Evolutionary conservation across 2,113 vertebrate genomes (phyloP).

Genomic region (Phaethornis superciliosus): DNA sequence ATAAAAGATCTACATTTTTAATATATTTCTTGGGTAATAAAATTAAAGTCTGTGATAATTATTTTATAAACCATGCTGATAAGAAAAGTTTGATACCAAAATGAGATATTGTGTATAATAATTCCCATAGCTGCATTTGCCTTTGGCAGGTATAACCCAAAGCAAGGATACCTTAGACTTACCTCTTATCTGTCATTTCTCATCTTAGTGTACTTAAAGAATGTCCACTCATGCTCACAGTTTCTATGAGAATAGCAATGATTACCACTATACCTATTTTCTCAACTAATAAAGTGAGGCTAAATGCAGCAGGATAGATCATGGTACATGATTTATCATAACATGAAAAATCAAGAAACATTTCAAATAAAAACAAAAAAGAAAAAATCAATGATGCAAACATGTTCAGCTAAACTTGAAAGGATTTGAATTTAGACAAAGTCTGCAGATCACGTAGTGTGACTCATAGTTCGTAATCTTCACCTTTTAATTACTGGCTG

Average conservation of each 20-base stretch:
- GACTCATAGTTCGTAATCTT: neutral
- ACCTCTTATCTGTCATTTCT: conserved; percentile 21
- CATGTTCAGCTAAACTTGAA: neutral
- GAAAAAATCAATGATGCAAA: neutral
- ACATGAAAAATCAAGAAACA: no score
- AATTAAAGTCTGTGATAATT: conserved; percentile 82
- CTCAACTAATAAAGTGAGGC: neutral
- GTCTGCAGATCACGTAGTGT: neutral
- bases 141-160: conserved; percentile 32
- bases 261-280: conserved; percentile 11
- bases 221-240: neutral
- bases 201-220: neutral
- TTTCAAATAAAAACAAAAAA: neutral
- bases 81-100: conserved; percentile 70
- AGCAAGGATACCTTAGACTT: neutral
- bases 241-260: neutral
- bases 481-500: neutral
- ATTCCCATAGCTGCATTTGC: conserved; percentile 20
- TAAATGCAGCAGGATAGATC: neutral
- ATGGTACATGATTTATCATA: neutral
- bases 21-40: conserved; percentile 84
- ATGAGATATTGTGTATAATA: conserved; percentile 51
- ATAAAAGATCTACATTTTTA: conserved; percentile 87
- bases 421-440: neutral
- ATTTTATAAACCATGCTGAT: conserved; percentile 77